A percentile compares a stretch with the other conserved stretches of the same genome.
phyloP scores from a whole-genome alignment of 2,797 vertebrate genomes.

The Austrolebias charrua region DNA sequence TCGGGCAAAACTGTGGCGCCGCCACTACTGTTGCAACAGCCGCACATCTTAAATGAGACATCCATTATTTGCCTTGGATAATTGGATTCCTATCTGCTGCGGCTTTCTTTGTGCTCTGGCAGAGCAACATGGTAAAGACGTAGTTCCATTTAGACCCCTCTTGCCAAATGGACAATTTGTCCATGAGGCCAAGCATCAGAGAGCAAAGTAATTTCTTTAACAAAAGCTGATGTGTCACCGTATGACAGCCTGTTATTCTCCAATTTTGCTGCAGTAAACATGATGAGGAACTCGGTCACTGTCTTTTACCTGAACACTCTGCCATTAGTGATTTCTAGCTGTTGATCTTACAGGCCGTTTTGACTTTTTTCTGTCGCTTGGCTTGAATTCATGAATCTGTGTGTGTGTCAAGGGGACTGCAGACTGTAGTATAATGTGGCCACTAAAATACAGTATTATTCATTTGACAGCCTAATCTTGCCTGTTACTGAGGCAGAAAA shows the following conservation, averaged over 20 bases:
- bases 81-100: slow-evolving; percentile 71
- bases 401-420: not conserved
- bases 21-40: slow-evolving; percentile 55
- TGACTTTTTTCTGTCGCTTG: slow-evolving; percentile 35
- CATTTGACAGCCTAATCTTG: slow-evolving; percentile 26
- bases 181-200: slow-evolving; percentile 59
- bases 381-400: slow-evolving; percentile 20
- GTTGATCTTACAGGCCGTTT: slow-evolving; percentile 45
- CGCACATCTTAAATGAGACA: slow-evolving; percentile 71
- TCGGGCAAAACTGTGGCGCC: slow-evolving; percentile 43
- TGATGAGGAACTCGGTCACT: slow-evolving; percentile 53
- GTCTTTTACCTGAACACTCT: slow-evolving; percentile 66
- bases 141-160: slow-evolving; percentile 67
- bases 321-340: slow-evolving; percentile 64
- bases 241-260: slow-evolving; percentile 74
- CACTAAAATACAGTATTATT: slow-evolving; percentile 19
- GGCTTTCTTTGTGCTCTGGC: slow-evolving; percentile 56
- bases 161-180: slow-evolving; percentile 74
- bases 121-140: slow-evolving; percentile 62
- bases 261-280: slow-evolving; percentile 70
- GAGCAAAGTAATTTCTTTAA: slow-evolving; percentile 76
- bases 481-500: slow-evolving; percentile 16
- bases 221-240: slow-evolving; percentile 71
- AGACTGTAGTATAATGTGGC: slow-evolving; percentile 12
- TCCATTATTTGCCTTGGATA: slow-evolving; percentile 72